Evolutionary conservation across 2,797 vertebrate genomes (phyloP).

Genomic region (Hipposideros larvatus): DNA sequence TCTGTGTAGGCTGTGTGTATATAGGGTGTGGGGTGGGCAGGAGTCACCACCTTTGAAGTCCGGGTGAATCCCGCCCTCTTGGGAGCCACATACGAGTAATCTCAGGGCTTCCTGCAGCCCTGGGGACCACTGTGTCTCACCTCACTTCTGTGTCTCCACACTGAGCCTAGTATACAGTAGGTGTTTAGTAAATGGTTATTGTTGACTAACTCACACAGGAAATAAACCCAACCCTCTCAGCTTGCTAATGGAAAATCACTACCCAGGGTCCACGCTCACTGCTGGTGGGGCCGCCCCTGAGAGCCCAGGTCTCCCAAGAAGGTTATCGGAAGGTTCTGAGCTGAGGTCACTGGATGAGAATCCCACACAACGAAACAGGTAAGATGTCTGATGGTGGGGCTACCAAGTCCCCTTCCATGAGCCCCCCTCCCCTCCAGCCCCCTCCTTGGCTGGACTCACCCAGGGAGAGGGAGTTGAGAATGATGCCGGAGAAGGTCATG

Average conservation of each 20-base stretch:
- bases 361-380: background rate
- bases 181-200: background rate
- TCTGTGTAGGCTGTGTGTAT: background rate
- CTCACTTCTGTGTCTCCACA: background rate
- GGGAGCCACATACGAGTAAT: background rate
- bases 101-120: background rate
- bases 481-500: constrained; percentile 92
- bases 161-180: background rate
- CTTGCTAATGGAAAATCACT: background rate
- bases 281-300: fast-evolving
- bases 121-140: background rate
- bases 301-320: background rate
- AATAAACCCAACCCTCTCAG: background rate
- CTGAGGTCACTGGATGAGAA: background rate
- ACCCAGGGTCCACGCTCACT: background rate
- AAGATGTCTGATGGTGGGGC: fast-evolving
- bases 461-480: constrained; percentile 92
- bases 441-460: constrained; percentile 86
- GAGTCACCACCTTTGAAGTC: background rate
- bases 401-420: fast-evolving
- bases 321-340: background rate
- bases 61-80: background rate
- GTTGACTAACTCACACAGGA: background rate
- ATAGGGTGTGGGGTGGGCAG: background rate
- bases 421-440: background rate